Evolutionary conservation across 2,888 invertebrate genomes (phyloP).

Genomic region (Lasioglossum oenotherae): DNA sequence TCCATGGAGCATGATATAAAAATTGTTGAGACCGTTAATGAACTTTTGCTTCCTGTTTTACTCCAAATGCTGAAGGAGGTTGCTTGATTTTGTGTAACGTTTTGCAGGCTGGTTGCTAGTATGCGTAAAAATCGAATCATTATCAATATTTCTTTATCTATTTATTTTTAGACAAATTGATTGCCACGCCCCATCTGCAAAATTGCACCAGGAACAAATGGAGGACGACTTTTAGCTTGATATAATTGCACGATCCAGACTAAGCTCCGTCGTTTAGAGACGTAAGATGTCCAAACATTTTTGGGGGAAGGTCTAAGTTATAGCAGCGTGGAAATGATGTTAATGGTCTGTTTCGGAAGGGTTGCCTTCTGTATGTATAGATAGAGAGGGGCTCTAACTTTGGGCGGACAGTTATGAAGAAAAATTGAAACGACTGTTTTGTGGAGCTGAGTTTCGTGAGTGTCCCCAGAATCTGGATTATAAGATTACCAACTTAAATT

Average conservation of each 20-base stretch:
- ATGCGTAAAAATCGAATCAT: neutral
- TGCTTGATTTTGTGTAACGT: too few species aligned
- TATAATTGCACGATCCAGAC: slow-evolving; percentile 14
- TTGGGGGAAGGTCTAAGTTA: slow-evolving; percentile 2
- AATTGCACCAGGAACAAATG: slow-evolving; percentile 13
- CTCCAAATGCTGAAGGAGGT: neutral
- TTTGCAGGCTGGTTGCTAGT: too few species aligned
- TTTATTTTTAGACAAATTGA: neutral
- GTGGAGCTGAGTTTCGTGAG: neutral
- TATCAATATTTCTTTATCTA: neutral
- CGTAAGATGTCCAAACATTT: slow-evolving; percentile 24
- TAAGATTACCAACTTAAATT: slow-evolving; percentile 3
- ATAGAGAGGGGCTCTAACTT: neutral
- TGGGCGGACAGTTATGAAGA: neutral
- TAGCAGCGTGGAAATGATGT: neutral
- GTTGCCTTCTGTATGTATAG: neutral
- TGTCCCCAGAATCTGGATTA: neutral
- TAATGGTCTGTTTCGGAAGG: neutral
- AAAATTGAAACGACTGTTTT: slow-evolving; percentile 1
- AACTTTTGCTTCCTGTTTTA: neutral
- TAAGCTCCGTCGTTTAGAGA: neutral
- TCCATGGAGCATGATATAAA: neutral
- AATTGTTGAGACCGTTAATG: neutral
- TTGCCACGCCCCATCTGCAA: neutral
- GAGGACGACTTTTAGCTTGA: slow-evolving; percentile 28